Conservation (phyloP, 1,140 invertebrate genomes). For the Trypoxylus dichotomus region DNA sequence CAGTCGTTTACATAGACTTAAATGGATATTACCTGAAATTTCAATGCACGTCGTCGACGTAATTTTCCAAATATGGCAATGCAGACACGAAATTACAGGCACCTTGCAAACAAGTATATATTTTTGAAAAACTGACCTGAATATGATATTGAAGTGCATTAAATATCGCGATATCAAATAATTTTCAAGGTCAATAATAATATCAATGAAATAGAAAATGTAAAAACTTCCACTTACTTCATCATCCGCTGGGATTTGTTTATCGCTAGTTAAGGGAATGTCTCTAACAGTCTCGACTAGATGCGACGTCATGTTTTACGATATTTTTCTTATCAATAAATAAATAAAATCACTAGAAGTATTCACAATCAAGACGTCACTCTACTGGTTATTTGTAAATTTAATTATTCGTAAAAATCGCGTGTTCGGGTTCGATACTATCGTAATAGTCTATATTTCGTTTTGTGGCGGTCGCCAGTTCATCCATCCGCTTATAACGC, state of each 20-base stretch:
- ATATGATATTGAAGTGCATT: neutral
- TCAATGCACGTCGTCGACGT: neutral
- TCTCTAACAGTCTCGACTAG: constrained; percentile 1
- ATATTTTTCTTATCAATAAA: neutral
- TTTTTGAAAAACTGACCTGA: constrained; percentile 4
- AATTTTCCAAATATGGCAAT: constrained; percentile 15
- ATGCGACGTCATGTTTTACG: constrained; percentile 18
- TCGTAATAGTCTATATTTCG: neutral
- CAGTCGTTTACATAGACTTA: constrained; percentile 4
- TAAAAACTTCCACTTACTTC: neutral
- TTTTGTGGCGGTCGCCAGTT: neutral
- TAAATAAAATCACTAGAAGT: neutral
- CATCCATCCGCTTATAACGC: neutral
- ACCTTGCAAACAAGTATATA: neutral
- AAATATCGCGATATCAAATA: neutral
- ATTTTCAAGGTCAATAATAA: neutral
- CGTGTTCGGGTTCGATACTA: neutral
- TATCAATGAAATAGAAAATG: neutral
- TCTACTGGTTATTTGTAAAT: too few species aligned
- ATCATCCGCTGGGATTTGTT: neutral
- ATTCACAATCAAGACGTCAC: neutral
- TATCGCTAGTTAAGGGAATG: constrained; percentile 2
- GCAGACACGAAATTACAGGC: neutral
- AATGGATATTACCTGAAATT: constrained; percentile 20
- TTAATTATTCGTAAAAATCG: neutral